Evolutionary conservation across 2,797 vertebrate genomes (phyloP), one percentile per base, ranked within the genome.

Genomic region (Karalla daura): DNA sequence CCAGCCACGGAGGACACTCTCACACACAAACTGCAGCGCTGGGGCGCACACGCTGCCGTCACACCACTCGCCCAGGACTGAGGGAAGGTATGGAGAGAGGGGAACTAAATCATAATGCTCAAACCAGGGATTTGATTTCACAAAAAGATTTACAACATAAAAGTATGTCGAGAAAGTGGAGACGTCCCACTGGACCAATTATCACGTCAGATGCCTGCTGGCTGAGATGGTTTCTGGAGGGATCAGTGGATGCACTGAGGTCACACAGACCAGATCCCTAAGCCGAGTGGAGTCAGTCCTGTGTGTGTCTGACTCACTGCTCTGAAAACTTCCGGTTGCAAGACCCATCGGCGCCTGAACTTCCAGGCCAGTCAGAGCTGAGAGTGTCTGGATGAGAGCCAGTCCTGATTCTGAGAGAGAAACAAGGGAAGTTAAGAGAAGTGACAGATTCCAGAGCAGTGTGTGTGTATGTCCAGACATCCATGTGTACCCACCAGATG

Each of bases 61-160:
- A 5, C 92, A 90, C 96, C 96, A 97, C 58, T 95, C 94, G 33
- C 95, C 86, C 25, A 96, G 76, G 80, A 97, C 96, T 96, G 74
- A 64, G 30, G 62, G 21, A 41, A 5, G 7, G 14, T 0, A 14
- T 10, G 20, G 3, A 17, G 10, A 43, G 20, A 23, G 0, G 5
- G 12, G 2, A 3, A 27, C 4, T 36, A 5, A 21, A 7, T 12
- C 10, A 5, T 3, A 6, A 41, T 23, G 17, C 20, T 6, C 4
- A 44, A 24, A 44, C 24, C 15, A 25, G 23, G 5, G n/a, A 15
- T 54, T 17, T 39, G 10, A 37, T 18, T 11, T 52, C 5, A 27
- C 15, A 21, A 33, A 11, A 11, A 37, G 4, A 10, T n/a, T 17
- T 17, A 21, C 3, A 40, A 39, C 9, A 47, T 53, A 11, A 45